Evolutionary conservation across 2,113 vertebrate genomes (phyloP), one percentile per base, ranked within the genome.

Genomic region (Sylvilagus bachmani): DNA sequence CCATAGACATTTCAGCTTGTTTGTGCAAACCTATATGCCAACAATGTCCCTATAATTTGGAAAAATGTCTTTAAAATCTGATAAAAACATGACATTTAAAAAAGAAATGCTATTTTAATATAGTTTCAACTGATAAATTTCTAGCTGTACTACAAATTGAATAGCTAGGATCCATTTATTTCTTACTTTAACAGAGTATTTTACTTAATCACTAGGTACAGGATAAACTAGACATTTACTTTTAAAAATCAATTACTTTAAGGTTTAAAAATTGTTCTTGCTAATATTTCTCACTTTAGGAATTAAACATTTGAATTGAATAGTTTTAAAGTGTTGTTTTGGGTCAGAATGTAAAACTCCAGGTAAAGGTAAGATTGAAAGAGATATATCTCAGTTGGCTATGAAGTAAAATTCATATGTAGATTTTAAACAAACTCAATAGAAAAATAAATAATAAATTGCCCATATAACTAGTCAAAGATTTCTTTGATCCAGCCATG

Each of bases 101-200:
- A 19, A 49, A 85, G 85, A 93, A 84, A 44, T 71, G 3, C 3
- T 29, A 16, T 49, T 94, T 86, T 64, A 90, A 83, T 13, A 62
- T 29, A 67, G 6, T 53, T 77, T 3, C 5, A 96, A 53, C 5
- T 29, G 51, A 58, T 38, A 93, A 85, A 31, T 66, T 64, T 44
- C 31, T 55, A 79, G 13, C 58, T 51, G 2, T n/a, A 27, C 5
- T 70, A 1, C 10, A 66, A 85, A 70, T 81, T 89, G 25, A 14
- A 36, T n/a, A 84, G n/a, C 22, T 66, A 90, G 53, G 75, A 44
- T 29, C 27, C 84, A 33, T 31, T 61, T 93, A 91, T 74, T 89
- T 91, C 69, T 14, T 6, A 75, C 25, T 36, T 55, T 81, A 62
- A 73, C 29, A 27, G 4, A 82, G 64, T 94, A 53, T 44, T 64